Evolutionary conservation across 2,797 vertebrate genomes (phyloP), one percentile per base, ranked within the genome.

Genomic region (Pelobates cultripes): DNA sequence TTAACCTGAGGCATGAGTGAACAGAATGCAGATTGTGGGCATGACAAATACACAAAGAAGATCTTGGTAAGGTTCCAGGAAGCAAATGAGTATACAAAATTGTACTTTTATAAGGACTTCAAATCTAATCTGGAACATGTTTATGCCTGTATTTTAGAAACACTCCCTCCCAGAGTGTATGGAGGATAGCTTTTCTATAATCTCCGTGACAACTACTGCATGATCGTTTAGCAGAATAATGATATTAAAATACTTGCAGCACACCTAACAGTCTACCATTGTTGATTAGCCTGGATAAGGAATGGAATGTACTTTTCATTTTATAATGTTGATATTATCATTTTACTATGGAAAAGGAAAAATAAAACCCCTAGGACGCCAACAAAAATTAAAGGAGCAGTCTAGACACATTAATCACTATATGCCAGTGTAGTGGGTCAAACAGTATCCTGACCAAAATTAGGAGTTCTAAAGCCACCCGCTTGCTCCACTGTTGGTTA

Each of bases 1-100:
- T 64, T 64, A 64, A 64, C 61, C 61, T 64, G n/a, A 64, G 61
- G 61, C 61, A 64, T 40, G 14, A 64, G 14, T 64, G 61, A 64
- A 64, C 61, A 64, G 61, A 64, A 17, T 64, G 61, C 61, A 64
- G 61, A 64, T 40, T 64, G 61, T 7, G 17, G 14, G 17, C n/a
- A 64, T 64, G 61, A 64, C 61, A 64, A 64, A 17, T 6, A 64
- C 61, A 64, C 61, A 64, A 40, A 28, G 61, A 64, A 28, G 12
- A 40, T 14, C 61, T 64, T 64, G 61, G 61, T 2, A 7, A 28
- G n/a, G 5, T 28, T 64, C 61, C 61, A 64, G 28, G 6, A 64
- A 64, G 17, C 61, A 64, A 64, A 51, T 7, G 61, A 64, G 61
- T 64, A 64, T 14, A 64, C 17, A 64, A 64, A n/a, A 64, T 64